Base-by-base conservation (phyloP, 2,797 vertebrate species). In the Carapus acus region DNA sequence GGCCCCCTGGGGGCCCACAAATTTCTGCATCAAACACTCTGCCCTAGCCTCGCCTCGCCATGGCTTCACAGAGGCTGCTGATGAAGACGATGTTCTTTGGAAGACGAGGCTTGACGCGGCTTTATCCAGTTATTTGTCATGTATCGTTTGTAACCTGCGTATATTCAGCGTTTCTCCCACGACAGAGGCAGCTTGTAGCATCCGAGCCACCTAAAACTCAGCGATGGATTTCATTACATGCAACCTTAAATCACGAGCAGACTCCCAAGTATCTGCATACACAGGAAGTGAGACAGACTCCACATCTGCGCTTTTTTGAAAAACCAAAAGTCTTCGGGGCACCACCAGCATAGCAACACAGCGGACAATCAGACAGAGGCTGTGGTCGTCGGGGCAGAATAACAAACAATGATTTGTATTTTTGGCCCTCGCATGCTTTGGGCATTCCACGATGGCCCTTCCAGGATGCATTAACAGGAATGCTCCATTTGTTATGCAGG, bases 401-500 rank as follows among this genome's bases (percentile, higher is more conserved):
- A 69, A 74, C 70, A 73, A 80, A 79, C 62, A 77, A 51, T 39
- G 70, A 73, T 78, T 60, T 72, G 62, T 79, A 49, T 73, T 65
- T 66, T 67, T 69, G 52, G 58, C 1, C 67, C 62, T 70, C 63
- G 67, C 46, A 61, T 72, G 66, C 71, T 80, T 54, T 63, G 62
- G 78, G 74, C 81, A 77, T 73, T 84, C 58, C 50, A 65, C 36
- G 64, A 71, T 73, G 79, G 58, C 64, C 56, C 59, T 34, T 67
- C 65, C 75, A 69, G 83, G 72, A 83, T 69, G 58, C 72, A 75
- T 79, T 63, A 81, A 77, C 68, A 65, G 74, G 69, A 82, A 79
- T 73, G 65, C 54, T 65, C 62, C 65, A 49, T 78, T 74, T 50
- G 69, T 71, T 58, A 54, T 16, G 49, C 43, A 45, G 64, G 34